phyloP scores from a whole-genome alignment of 2,797 vertebrate species.

The Ciconia nigra region DNA sequence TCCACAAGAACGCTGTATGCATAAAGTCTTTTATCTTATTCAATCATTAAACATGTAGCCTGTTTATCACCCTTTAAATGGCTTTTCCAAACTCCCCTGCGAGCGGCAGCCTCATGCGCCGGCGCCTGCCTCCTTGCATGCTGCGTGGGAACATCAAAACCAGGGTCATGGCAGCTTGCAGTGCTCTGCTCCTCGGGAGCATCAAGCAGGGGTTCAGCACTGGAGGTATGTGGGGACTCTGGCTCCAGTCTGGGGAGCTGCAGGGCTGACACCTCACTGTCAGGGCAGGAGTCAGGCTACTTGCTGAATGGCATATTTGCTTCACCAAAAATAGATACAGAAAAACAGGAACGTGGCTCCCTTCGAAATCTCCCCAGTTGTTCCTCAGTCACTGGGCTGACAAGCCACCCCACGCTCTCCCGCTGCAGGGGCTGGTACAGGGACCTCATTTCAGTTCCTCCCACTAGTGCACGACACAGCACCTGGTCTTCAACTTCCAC shows the following conservation, averaged over 20 bases:
- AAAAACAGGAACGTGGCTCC: not conserved
- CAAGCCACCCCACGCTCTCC: fast-evolving
- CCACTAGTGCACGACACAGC: no score
- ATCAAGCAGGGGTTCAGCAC: not conserved
- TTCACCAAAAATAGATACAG: not conserved
- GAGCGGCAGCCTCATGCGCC: not conserved
- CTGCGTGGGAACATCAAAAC: not conserved
- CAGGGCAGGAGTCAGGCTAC: not conserved
- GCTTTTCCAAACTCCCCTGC: not conserved
- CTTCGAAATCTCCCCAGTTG: not conserved
- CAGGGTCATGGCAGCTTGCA: not conserved
- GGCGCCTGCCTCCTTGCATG: not conserved
- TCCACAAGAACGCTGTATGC: not conserved
- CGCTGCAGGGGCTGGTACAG: not conserved
- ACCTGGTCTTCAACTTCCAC: not conserved
- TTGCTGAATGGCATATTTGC: no score
- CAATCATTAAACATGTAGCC: not conserved
- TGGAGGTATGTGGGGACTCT: fast-evolving
- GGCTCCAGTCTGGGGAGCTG: not conserved
- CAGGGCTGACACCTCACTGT: no score
- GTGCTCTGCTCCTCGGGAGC: not conserved
- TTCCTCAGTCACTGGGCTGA: not conserved
- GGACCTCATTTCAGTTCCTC: not conserved
- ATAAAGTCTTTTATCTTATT: not conserved
- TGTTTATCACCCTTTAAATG: not conserved